phyloP scores from a whole-genome alignment of 2,888 invertebrate genomes.

The Dryadula phaetusa region DNA sequence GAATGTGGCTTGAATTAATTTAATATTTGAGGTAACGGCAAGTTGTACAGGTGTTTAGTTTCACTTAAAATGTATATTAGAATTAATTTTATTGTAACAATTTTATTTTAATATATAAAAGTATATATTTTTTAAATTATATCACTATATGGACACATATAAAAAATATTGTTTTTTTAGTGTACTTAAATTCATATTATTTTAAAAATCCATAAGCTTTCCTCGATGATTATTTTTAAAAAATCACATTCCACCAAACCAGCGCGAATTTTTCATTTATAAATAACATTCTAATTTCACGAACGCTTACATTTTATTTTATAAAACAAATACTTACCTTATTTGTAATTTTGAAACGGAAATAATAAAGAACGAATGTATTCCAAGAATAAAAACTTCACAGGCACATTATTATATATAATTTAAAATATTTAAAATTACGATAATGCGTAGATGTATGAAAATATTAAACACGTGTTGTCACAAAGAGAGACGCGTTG shows the following conservation, averaged over 20 bases:
- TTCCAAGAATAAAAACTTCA: background rate
- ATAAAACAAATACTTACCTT: conserved; percentile 1
- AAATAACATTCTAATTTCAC: background rate
- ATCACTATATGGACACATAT: no score
- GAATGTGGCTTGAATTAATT: background rate
- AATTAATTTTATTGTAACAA: no score
- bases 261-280: background rate
- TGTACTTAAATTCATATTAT: no score
- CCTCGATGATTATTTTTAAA: no score
- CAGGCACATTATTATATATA: conserved; percentile 10
- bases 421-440: conserved; percentile 2
- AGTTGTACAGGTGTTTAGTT: background rate
- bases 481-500: background rate
- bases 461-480: background rate
- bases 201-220: no score
- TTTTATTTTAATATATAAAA: no score
- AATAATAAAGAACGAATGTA: background rate
- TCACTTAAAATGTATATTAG: background rate
- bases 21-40: background rate
- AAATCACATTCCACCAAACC: background rate
- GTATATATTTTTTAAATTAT: no score
- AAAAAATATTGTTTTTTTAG: no score
- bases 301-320: background rate
- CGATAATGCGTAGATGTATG: conserved; percentile 5
- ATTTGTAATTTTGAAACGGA: background rate